Percentiles rank a stretch among this genome's conserved stretches.
These are phyloP conservation scores for Azemiops feae DNA, from an alignment of 2,113 vertebrate species.

Conservation along the genomic window DNA sequence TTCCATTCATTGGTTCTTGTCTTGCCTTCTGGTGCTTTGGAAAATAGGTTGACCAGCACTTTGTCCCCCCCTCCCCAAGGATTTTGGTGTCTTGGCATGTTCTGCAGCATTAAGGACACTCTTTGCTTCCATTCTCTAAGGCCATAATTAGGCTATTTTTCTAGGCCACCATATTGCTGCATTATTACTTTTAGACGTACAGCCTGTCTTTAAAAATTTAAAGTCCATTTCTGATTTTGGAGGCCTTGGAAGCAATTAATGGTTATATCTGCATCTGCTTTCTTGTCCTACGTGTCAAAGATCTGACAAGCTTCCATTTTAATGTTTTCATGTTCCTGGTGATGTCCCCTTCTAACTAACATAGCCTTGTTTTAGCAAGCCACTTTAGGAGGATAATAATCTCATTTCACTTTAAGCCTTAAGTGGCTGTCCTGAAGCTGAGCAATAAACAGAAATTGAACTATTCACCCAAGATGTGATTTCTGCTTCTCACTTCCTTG, in stretches of 20 bases:
- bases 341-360: conserved; percentile 40
- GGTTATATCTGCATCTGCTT: conserved; percentile 39
- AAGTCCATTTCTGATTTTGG: conserved; percentile 50
- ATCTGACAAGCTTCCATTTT: conserved; percentile 42
- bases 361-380: conserved; percentile 41
- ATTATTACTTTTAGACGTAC: neutral
- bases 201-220: conserved; percentile 33
- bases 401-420: conserved; percentile 40
- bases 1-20: too few relatives aligned
- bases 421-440: conserved; percentile 44
- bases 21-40: too few relatives aligned
- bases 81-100: neutral
- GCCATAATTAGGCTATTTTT: neutral
- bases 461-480: conserved; percentile 34
- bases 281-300: conserved; percentile 34
- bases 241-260: conserved; percentile 7
- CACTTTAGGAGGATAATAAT: conserved; percentile 45
- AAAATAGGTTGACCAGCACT: neutral
- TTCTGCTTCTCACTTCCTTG: conserved; percentile 27
- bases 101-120: neutral
- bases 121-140: conserved; percentile 6
- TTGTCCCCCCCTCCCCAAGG: neutral
- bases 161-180: neutral
- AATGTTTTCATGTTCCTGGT: conserved; percentile 37
- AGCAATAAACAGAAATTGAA: conserved; percentile 44